phyloP scores from a whole-genome alignment of 2,113 vertebrate genomes.

The Triplophysa dalaica region DNA sequence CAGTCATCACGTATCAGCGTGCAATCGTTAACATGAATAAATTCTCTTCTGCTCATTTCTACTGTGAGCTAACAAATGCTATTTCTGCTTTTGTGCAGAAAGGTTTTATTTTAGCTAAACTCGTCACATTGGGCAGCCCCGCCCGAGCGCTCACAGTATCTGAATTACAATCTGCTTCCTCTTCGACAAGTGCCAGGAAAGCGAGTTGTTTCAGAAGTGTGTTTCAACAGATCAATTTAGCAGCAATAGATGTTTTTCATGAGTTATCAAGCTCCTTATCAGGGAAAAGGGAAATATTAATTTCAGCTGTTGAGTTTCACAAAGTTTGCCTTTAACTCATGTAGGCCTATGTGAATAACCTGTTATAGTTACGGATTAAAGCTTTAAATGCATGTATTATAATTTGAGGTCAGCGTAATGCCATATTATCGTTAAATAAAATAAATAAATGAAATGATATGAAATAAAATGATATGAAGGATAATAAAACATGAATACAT shows the following conservation, averaged over 20 bases:
- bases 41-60: conserved; percentile 55
- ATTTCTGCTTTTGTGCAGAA: conserved; percentile 3
- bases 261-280: conserved; percentile 30
- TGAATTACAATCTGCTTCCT: neutral
- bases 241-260: conserved; percentile 30
- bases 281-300: neutral
- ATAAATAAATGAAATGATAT: too few species aligned
- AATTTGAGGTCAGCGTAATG: too few species aligned
- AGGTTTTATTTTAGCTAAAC: neutral
- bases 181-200: neutral
- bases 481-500: too few species aligned
- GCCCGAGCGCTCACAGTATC: neutral
- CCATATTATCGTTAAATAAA: too few species aligned
- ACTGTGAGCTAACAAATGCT: neutral
- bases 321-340: too few species aligned
- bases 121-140: neutral
- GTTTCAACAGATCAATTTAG: conserved; percentile 23
- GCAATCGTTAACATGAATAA: conserved; percentile 55
- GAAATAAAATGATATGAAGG: too few species aligned
- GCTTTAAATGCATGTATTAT: too few species aligned
- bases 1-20: conserved; percentile 54
- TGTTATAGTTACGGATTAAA: too few species aligned
- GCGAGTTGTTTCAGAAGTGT: conserved; percentile 1
- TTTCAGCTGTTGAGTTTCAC: too few species aligned
- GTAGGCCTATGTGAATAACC: too few species aligned